phyloP scores from a whole-genome alignment of 2,113 vertebrate species.

The Cebus imitator region DNA sequence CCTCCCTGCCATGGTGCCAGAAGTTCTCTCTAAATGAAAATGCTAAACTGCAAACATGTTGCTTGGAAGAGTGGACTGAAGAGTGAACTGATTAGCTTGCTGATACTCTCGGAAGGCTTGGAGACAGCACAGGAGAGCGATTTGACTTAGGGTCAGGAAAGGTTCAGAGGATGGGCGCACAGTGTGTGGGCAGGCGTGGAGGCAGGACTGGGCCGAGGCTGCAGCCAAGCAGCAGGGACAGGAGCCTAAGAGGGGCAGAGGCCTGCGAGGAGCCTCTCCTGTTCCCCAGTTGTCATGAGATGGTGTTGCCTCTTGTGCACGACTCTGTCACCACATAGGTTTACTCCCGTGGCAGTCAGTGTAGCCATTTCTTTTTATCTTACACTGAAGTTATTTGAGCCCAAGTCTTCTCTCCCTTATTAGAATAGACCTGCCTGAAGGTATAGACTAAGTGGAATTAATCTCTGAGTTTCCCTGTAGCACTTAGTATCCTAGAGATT shows the following conservation, averaged over 20 bases:
- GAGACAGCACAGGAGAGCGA: neutral
- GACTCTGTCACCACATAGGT: fast-evolving
- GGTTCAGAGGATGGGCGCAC: too few relatives aligned
- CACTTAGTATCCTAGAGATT: neutral
- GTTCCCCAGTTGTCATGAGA: too few relatives aligned
- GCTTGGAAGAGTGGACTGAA: too few relatives aligned
- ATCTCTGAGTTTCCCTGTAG: neutral
- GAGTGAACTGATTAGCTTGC: too few relatives aligned
- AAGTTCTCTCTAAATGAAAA: neutral
- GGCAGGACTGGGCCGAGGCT: neutral
- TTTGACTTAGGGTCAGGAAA: neutral
- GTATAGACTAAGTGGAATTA: neutral
- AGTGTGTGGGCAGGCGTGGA: fast-evolving
- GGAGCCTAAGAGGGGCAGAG: too few relatives aligned
- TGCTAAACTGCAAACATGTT: neutral
- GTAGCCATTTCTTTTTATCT: neutral
- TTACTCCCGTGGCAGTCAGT: fast-evolving
- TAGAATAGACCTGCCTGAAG: neutral
- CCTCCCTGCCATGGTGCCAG: too few relatives aligned
- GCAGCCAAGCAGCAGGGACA: too few relatives aligned
- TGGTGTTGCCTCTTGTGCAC: fast-evolving
- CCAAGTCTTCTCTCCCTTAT: neutral
- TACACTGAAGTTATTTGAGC: neutral
- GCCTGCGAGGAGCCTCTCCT: neutral
- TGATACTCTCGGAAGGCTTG: neutral